Percentiles rank a stretch among this genome's conserved stretches.
Conservation (phyloP, 2,113 vertebrate species). For the Mus spicilegus region DNA sequence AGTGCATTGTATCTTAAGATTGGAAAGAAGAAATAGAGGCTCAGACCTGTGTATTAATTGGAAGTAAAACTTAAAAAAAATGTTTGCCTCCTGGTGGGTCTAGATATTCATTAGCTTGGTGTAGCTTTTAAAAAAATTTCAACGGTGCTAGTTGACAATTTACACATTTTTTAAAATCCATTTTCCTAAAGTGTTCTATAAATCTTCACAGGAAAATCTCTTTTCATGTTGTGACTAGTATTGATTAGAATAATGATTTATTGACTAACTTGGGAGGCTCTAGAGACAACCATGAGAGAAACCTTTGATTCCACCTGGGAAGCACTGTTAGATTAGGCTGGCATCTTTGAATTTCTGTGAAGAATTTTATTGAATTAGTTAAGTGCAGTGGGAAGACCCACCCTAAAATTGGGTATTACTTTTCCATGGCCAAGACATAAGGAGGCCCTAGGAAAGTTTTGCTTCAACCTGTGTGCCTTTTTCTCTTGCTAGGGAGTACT, state of each 20-base stretch:
- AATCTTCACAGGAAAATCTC: not conserved
- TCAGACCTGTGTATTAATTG: slow-evolving; percentile 67
- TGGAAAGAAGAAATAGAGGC: not conserved
- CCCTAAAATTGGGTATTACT: not conserved
- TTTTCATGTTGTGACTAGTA: not conserved
- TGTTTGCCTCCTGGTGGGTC: not conserved
- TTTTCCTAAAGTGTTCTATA: not conserved
- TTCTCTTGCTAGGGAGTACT: not conserved
- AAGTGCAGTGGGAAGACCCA: not conserved
- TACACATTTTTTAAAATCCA: not conserved
- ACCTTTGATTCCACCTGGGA: not conserved
- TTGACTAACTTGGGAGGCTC: too few species aligned
- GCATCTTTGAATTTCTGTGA: not conserved
- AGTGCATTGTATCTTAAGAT: slow-evolving; percentile 53
- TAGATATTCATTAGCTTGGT: not conserved
- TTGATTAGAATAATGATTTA: not conserved
- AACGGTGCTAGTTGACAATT: not conserved
- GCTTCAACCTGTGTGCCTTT: not conserved
- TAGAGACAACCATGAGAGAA: not conserved
- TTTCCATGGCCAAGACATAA: not conserved
- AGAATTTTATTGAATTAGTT: not conserved
- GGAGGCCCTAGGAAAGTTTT: too few species aligned
- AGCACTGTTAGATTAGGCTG: too few species aligned
- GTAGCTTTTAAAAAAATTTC: not conserved
- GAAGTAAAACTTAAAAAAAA: slow-evolving; percentile 4